Evolutionary conservation across 1,140 invertebrate genomes (phyloP), one percentile per base, ranked within the genome.

Genomic region (Oppia nitens): DNA sequence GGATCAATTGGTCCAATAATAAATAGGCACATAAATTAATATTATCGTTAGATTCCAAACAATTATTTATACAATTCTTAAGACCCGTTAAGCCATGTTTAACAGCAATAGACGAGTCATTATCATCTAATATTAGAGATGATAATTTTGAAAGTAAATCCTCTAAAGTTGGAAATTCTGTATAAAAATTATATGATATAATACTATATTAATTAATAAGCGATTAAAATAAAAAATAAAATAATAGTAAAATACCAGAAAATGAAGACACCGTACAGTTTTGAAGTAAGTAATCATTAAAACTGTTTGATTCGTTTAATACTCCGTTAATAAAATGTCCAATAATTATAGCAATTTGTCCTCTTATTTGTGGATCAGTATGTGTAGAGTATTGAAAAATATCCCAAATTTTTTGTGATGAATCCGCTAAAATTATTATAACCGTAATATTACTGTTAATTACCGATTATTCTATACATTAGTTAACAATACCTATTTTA

Each of bases 331-430:
- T 69, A 65, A 85, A 80, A 63, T 75, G 78, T 2, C 81, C 82
- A 55, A 84, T 72, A 54, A 84, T 68, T 20, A 80, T 71, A 49
- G 82, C 77, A 4, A 81, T 74, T 59, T 82, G 76, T 6, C 87
- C 86, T 64, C 85, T 75, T 23, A 92, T 75, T 67, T 91, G 85
- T 0, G 87, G 88, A 73, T 92, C 87, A 45, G 75, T 69, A 70
- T 90, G 86, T 65, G 75, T 69, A 29, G 78, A 76, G 68, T 82
- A 83, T 20, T 83, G 70, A 26, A 83, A 71, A 28, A 88, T 68
- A 69, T 89, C 85, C 21, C 73, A 74, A 51, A 89, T 76, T 62
- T 75, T 72, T 68, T 75, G 74, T 3, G 12, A 1, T 48, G 51
- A 25, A 21, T 67, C 67, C 61, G 54, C 53, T 59, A 50, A 47